These are phyloP conservation scores for Chiridota heheva DNA, from an alignment of 35 echinoderm and acorn worm genomes.

Conservation along the genomic window DNA sequence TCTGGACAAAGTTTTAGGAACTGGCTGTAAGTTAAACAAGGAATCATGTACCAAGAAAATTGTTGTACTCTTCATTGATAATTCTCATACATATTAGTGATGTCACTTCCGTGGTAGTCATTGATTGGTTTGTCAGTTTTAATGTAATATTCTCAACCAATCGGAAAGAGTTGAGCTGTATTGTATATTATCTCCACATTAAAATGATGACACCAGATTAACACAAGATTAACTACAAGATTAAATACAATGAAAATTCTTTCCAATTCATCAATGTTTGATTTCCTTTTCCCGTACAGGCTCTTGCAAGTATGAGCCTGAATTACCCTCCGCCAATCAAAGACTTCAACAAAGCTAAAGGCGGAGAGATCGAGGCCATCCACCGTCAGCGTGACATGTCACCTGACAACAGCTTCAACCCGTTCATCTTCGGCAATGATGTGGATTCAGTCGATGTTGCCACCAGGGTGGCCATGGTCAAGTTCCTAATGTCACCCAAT, in stretches of 20 bases:
- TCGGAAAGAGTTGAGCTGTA: no score
- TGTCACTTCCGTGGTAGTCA: no score
- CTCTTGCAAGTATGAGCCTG: constrained; percentile 82
- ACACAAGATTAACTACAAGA: background rate
- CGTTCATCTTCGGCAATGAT: constrained; percentile 90
- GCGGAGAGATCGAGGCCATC: constrained; percentile 68
- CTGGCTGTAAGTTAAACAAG: no score
- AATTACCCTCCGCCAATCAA: constrained; percentile 79
- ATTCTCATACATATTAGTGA: no score
- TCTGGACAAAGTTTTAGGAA: no score
- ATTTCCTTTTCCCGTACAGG: constrained; percentile 36
- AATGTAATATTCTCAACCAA: no score
- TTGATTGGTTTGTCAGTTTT: no score
- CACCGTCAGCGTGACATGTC: constrained; percentile 44
- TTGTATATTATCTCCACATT: background rate
- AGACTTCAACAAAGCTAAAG: constrained; percentile 76
- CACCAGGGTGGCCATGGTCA: constrained; percentile 88
- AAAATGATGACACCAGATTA: background rate
- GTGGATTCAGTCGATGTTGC: constrained; percentile 97
- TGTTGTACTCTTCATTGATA: no score
- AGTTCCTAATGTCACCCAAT: constrained; percentile 83
- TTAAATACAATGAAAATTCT: background rate
- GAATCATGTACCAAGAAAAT: no score
- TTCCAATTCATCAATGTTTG: background rate
- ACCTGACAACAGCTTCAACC: constrained; percentile 70